These are phyloP conservation scores for Neotoma lepida DNA, from an alignment of 2,113 vertebrate genomes.

Conservation along the genomic window DNA sequence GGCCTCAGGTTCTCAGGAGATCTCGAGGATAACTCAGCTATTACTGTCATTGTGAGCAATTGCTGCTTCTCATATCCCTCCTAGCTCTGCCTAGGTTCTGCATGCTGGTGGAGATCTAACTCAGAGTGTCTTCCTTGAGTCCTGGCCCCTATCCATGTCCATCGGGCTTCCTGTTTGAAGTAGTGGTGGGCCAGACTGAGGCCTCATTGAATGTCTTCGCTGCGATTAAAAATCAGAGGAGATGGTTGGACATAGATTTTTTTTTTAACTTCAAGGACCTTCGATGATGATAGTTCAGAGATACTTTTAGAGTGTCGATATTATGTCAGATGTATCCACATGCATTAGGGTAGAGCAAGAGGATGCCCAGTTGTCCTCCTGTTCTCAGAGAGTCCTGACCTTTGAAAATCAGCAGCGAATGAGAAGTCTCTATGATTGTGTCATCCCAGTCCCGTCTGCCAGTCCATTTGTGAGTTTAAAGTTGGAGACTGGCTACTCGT, in stretches of 20 bases:
- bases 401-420: not conserved
- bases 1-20: not conserved
- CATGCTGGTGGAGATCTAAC: rapidly evolving
- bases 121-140: not conserved
- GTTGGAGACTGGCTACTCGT: not conserved
- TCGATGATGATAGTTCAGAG: not conserved
- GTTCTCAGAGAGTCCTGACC: not conserved
- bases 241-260: not conserved
- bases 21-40: not conserved
- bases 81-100: not conserved
- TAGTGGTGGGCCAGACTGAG: not conserved
- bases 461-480: not conserved
- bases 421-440: no score
- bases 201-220: not conserved
- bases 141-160: no score
- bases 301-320: not conserved
- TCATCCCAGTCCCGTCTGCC: rapidly evolving
- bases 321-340: not conserved
- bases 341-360: not conserved
- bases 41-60: not conserved
- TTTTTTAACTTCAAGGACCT: not conserved
- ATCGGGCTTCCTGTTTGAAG: not conserved
- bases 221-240: not conserved
- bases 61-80: not conserved
- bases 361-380: not conserved